phyloP scores from a whole-genome alignment of 2,797 vertebrate genomes.

The Lepilemur septentrionalis region DNA sequence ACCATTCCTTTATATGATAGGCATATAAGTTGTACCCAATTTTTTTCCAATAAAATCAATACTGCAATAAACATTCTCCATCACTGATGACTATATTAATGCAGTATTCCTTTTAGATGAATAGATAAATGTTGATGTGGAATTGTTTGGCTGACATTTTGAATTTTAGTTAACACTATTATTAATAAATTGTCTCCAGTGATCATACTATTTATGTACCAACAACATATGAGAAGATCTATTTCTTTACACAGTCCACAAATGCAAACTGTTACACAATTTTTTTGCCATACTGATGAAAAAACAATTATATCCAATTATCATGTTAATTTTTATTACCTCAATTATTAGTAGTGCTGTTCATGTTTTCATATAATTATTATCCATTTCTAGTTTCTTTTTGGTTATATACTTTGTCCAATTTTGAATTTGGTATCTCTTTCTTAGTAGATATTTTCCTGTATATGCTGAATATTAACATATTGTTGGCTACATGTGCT shows the following conservation, averaged over 20 bases:
- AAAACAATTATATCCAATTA: neutral
- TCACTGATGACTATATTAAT: neutral
- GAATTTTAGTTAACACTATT: neutral
- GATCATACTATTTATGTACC: neutral
- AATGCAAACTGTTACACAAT: neutral
- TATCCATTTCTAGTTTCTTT: neutral
- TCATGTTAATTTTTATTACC: neutral
- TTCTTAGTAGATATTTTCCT: neutral
- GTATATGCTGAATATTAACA: neutral
- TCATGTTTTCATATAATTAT: conserved; percentile 4
- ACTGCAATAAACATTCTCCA: neutral
- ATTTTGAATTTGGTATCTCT: neutral
- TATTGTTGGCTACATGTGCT: neutral
- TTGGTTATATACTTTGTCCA: neutral
- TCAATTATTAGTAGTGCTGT: neutral
- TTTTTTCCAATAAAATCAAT: neutral
- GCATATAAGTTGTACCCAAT: neutral
- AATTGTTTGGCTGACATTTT: neutral
- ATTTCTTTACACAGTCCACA: neutral
- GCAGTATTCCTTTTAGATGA: neutral
- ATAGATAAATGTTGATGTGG: neutral
- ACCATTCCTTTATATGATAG: neutral
- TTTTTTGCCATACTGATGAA: neutral
- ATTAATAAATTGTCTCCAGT: neutral
- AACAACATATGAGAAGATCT: neutral